A percentile compares a stretch with the other conserved stretches of the same genome.
These are phyloP conservation scores for Podocnemis expansa DNA, from an alignment of 2,113 vertebrate species.

Conservation along the genomic window DNA sequence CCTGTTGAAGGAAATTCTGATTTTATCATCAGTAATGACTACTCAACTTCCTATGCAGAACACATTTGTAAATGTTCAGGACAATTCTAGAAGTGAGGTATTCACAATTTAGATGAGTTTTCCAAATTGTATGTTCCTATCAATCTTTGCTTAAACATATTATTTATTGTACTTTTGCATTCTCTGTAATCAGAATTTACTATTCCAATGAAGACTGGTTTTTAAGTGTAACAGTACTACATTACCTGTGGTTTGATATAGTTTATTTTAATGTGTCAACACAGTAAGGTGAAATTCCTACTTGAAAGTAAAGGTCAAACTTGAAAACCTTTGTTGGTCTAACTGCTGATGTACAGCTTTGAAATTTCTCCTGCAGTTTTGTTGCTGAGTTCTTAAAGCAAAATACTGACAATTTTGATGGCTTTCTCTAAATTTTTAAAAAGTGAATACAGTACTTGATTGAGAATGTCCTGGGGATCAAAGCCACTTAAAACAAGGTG, in stretches of 20 bases:
- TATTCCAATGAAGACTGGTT: background rate
- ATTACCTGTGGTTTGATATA: background rate
- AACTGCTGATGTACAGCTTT: background rate
- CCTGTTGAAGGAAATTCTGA: slow-evolving; percentile 45
- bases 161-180: background rate
- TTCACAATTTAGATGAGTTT: background rate
- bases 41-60: slow-evolving; percentile 20
- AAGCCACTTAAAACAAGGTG: background rate
- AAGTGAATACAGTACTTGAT: background rate
- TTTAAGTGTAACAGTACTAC: background rate
- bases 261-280: background rate
- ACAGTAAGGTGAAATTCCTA: background rate
- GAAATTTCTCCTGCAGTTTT: background rate
- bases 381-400: background rate
- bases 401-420: background rate
- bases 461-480: background rate
- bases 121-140: background rate
- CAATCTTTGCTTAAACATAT: background rate
- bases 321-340: background rate
- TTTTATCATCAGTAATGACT: slow-evolving; percentile 15
- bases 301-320: rapidly evolving
- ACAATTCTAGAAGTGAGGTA: background rate
- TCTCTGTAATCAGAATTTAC: background rate
- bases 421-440: background rate
- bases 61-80: slow-evolving; percentile 46